Evolutionary conservation across 2,888 invertebrate genomes (phyloP).

Genomic region (Caenorhabditis macrosperma): DNA sequence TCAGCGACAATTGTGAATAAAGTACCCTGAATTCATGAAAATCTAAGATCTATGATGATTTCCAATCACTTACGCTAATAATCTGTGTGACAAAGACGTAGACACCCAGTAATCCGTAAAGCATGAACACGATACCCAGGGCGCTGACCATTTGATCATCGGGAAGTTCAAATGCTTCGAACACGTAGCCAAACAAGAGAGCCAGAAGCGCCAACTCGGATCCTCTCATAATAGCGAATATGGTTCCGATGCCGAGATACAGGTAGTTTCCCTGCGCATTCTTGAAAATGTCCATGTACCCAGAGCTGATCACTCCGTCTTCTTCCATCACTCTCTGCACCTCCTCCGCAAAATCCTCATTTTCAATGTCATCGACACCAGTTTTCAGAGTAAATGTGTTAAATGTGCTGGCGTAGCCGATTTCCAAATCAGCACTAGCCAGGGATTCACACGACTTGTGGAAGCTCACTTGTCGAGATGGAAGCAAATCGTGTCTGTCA

Average conservation of each 20-base stretch:
- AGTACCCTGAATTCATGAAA: constrained; percentile 44
- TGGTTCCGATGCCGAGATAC: constrained; percentile 58
- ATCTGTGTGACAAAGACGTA: constrained; percentile 52
- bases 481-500: constrained; percentile 14
- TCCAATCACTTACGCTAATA: constrained; percentile 52
- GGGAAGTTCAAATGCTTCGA: constrained; percentile 48
- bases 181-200: constrained; percentile 75
- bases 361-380: constrained; percentile 50
- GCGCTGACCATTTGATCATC: constrained; percentile 15
- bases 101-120: constrained; percentile 45
- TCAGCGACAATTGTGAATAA: constrained; percentile 67
- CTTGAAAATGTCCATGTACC: constrained; percentile 56
- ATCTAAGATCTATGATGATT: not conserved
- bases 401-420: constrained; percentile 60
- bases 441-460: constrained; percentile 45
- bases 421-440: constrained; percentile 39
- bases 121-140: constrained; percentile 35
- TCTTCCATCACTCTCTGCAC: constrained; percentile 58
- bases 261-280: constrained; percentile 63
- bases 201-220: constrained; percentile 81
- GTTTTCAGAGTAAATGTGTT: constrained; percentile 34
- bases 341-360: constrained; percentile 63
- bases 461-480: constrained; percentile 37
- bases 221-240: constrained; percentile 80
- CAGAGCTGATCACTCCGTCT: constrained; percentile 49